A percentile compares a stretch with the other conserved stretches of the same genome.
Evolutionary conservation across 2,888 invertebrate species (phyloP).

Genomic region (Ochlodes sylvanus): DNA sequence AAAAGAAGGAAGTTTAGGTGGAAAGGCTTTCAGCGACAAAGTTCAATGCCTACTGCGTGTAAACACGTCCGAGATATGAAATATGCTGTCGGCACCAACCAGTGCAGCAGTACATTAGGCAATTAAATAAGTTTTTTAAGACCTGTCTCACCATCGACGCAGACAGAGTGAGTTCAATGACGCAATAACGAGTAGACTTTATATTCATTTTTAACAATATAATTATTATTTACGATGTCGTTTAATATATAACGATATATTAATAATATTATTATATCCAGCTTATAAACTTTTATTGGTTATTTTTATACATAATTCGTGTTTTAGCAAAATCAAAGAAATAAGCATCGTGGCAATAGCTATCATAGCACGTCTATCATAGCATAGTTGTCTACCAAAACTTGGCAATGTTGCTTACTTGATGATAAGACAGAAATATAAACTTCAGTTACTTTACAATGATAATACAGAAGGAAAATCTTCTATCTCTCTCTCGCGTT

Average conservation of each 20-base stretch:
- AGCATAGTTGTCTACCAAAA: no score
- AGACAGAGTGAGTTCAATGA: not conserved
- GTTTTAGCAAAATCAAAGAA: no score
- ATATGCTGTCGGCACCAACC: slow-evolving; percentile 34
- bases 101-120: slow-evolving; percentile 27
- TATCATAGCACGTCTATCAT: no score
- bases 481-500: no score
- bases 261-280: no score
- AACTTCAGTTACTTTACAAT: no score
- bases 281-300: no score
- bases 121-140: slow-evolving; percentile 35
- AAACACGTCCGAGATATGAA: slow-evolving; percentile 36
- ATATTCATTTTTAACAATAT: not conserved
- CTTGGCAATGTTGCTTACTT: no score
- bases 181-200: not conserved
- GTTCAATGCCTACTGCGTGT: slow-evolving; percentile 37
- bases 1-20: slow-evolving; percentile 37
- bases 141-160: slow-evolving; percentile 7
- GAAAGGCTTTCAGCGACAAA: slow-evolving; percentile 36
- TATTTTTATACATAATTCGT: no score
- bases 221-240: not conserved
- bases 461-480: no score
- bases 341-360: no score
- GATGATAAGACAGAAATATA: no score
- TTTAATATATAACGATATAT: not conserved